Conservation (phyloP, 2,113 vertebrate genomes). For the Gnathonemus longibarbis region DNA sequence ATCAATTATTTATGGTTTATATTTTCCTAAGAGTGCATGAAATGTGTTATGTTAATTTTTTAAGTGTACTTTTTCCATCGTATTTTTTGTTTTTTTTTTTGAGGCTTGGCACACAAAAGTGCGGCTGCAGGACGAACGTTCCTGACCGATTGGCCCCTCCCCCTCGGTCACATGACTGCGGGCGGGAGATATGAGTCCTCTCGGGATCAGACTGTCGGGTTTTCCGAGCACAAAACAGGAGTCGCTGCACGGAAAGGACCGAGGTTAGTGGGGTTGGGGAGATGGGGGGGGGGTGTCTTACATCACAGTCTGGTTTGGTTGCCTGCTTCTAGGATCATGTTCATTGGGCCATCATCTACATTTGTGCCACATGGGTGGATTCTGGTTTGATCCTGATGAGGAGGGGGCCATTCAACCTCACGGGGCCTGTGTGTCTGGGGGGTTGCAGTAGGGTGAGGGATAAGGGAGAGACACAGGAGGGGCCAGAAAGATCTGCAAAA, state of each 20-base stretch:
- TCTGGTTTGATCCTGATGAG: background rate
- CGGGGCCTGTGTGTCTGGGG: background rate
- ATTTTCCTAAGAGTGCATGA: constrained; percentile 58
- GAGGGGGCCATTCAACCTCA: background rate
- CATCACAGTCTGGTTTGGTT: constrained; percentile 14
- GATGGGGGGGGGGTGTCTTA: constrained; percentile 9
- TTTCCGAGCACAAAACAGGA: constrained; percentile 38
- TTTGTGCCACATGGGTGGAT: background rate
- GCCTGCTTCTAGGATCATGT: constrained; percentile 15
- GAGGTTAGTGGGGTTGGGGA: constrained; percentile 24
- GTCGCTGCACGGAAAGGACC: constrained; percentile 38
- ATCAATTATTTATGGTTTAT: constrained; percentile 69
- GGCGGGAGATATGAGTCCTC: constrained; percentile 41
- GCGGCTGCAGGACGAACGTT: constrained; percentile 46
- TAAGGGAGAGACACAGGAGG: background rate
- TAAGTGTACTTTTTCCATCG: constrained; percentile 49
- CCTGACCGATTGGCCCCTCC: constrained; percentile 45
- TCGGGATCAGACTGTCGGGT: constrained; percentile 43
- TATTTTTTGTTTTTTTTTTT: constrained; percentile 31
- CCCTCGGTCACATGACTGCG: constrained; percentile 36
- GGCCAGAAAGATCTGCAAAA: constrained; percentile 12
- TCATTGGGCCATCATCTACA: background rate
- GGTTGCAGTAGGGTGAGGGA: background rate
- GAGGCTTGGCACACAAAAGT: constrained; percentile 28
- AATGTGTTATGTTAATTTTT: constrained; percentile 60